phyloP scores from a whole-genome alignment of 1,140 invertebrate species.

The Drosophila novamexicana region DNA sequence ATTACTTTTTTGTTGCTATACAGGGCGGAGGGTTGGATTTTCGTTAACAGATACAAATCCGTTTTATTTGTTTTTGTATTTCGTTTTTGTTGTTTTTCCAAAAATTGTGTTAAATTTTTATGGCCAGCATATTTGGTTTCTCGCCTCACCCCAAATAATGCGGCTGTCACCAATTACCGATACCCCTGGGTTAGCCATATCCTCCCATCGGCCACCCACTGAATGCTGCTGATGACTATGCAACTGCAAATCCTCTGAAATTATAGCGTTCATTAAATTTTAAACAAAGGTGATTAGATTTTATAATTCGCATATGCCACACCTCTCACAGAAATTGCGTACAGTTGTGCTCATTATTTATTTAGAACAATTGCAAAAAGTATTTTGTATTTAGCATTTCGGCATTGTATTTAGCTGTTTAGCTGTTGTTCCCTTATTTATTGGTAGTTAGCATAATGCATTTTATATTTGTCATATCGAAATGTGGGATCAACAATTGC shows the following conservation, averaged over 20 bases:
- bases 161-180: conserved; percentile 64
- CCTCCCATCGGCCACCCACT: not conserved
- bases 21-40: conserved; percentile 25
- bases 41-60: conserved; percentile 70
- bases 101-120: conserved; percentile 60
- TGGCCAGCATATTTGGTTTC: conserved; percentile 20
- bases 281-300: conserved; percentile 84
- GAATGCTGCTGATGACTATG: conserved; percentile 18
- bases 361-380: conserved; percentile 70
- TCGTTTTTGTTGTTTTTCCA: conserved; percentile 40
- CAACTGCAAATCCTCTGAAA: conserved; percentile 69
- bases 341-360: conserved; percentile 77
- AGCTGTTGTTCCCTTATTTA: conserved; percentile 60
- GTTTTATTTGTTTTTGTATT: conserved; percentile 72
- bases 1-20: conserved; percentile 31
- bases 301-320: conserved; percentile 63
- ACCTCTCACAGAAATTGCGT: conserved; percentile 35
- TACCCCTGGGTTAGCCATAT: too few species aligned
- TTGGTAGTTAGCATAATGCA: conserved; percentile 52
- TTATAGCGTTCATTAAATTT: conserved; percentile 83
- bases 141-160: not conserved
- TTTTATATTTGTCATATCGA: conserved; percentile 51
- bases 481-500: conserved; percentile 60
- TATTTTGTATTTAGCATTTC: conserved; percentile 60
- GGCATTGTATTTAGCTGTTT: conserved; percentile 48